Evolutionary conservation across 2,113 vertebrate genomes (phyloP), one percentile per base, ranked within the genome.

Genomic region (Tragelaphus imberbis): DNA sequence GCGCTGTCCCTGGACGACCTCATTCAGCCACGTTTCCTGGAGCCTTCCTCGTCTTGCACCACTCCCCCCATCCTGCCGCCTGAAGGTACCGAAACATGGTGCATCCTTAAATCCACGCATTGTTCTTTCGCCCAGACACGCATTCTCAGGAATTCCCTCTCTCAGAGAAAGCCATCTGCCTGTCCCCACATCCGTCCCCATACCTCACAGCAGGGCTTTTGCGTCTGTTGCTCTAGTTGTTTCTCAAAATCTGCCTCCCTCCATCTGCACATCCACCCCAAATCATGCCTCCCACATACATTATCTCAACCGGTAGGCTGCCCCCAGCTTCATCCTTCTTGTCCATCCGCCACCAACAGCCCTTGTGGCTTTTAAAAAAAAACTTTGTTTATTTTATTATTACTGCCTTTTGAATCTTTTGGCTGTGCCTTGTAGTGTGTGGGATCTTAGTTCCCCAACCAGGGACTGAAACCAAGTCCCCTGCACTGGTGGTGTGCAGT

Each of bases 191-290:
- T 33, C n/a, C 4, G 4, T 8, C 12, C 10, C 30, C 4, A 3
- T 14, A 3, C 2, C 28, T 3, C 1, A 56, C n/a, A 51, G 40
- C 2, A 0, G 4, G 28, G 58, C 6, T 56, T 55, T 56, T 40
- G 53, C 17, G 4, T 25, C 23, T 25, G 9, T 1, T 10, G 58
- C 44, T 23, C 23, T 9, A 4, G 53, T 0, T 56, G 79, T n/a
- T 53, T 49, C 77, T 63, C 77, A 58, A 49, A 12, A 27, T 55
- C 53, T 82, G 44, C 8, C 25, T 36, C 47, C 25, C 12, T 71
- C 58, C 11, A 2, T 4, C 63, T 21, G 63, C 53, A 59, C 30
- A 4, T 5, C n/a, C 30, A 33, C 33, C 17, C 84, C 3, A 4
- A 7, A 3, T 61, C 25, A 3, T 0, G 61, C 36, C n/a, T 28